These are phyloP conservation scores for Oreonectes daqikongensis DNA, from an alignment of 2,797 vertebrate species.

Conservation along the genomic window DNA sequence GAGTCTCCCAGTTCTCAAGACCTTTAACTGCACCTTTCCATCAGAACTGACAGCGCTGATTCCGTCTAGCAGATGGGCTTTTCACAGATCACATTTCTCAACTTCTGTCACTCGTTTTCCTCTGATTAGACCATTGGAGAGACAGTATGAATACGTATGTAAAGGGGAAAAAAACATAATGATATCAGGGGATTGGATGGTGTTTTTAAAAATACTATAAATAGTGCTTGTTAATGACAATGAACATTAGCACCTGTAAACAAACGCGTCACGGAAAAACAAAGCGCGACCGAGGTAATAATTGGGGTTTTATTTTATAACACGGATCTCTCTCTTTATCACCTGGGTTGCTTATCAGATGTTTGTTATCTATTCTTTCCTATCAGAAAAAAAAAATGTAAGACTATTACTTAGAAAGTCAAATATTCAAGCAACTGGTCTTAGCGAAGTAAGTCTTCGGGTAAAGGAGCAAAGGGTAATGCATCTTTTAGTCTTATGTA, in stretches of 20 bases:
- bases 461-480: too few relatives aligned
- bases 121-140: slow-evolving; percentile 30
- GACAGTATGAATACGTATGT: background rate
- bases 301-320: background rate
- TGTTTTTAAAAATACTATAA: slow-evolving; percentile 13
- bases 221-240: slow-evolving; percentile 1
- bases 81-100: slow-evolving; percentile 35
- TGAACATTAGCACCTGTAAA: slow-evolving; percentile 6
- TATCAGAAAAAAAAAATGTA: too few relatives aligned
- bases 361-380: too few relatives aligned
- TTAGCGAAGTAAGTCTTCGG: too few relatives aligned
- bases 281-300: background rate
- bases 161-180: background rate
- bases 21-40: slow-evolving; percentile 40
- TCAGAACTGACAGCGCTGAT: slow-evolving; percentile 50
- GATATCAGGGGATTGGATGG: background rate
- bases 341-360: too few relatives aligned
- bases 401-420: too few relatives aligned
- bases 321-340: slow-evolving; percentile 1
- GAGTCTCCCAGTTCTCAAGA: slow-evolving; percentile 26
- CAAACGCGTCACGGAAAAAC: slow-evolving; percentile 2
- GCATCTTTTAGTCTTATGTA: too few relatives aligned
- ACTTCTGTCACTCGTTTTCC: slow-evolving; percentile 35
- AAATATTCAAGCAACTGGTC: too few relatives aligned
- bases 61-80: slow-evolving; percentile 28